These are phyloP conservation scores for Lophius piscatorius DNA, from an alignment of 2,113 vertebrate genomes.

Conservation along the genomic window DNA sequence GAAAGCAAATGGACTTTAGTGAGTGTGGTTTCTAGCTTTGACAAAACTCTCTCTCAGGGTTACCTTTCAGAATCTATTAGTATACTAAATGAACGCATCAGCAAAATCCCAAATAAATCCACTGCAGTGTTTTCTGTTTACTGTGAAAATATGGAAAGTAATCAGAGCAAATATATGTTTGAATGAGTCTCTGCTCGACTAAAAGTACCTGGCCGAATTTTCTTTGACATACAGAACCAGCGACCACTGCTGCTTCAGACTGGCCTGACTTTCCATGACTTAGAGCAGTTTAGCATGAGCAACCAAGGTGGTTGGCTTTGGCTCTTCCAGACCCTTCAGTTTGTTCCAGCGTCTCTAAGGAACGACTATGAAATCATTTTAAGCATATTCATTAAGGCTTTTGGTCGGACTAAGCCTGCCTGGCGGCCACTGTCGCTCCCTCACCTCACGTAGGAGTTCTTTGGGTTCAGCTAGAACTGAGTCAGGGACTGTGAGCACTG, in stretches of 20 bases:
- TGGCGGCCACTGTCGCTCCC: not conserved
- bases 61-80: conserved; percentile 19
- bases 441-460: conserved; percentile 11
- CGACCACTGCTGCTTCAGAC: conserved; percentile 20
- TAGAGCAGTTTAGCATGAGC: too few species aligned
- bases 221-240: conserved; percentile 22
- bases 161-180: conserved; percentile 47
- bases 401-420: conserved; percentile 23
- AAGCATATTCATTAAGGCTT: conserved; percentile 18
- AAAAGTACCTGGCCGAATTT: conserved; percentile 35
- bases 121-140: conserved; percentile 8
- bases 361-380: conserved; percentile 30
- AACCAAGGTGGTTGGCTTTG: conserved; percentile 26
- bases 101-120: conserved; percentile 32
- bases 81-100: conserved; percentile 25
- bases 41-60: not conserved
- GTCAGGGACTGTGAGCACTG: not conserved
- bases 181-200: conserved; percentile 6
- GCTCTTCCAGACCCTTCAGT: conserved; percentile 6
- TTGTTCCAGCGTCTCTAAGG: conserved; percentile 32
- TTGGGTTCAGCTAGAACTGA: conserved; percentile 16
- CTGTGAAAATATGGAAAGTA: conserved; percentile 44
- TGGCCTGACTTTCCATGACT: not conserved
- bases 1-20: conserved; percentile 34
- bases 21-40: conserved; percentile 5